These are phyloP conservation scores for Brachionichthys hirsutus DNA, from an alignment of 2,113 vertebrate genomes.

Conservation along the genomic window DNA sequence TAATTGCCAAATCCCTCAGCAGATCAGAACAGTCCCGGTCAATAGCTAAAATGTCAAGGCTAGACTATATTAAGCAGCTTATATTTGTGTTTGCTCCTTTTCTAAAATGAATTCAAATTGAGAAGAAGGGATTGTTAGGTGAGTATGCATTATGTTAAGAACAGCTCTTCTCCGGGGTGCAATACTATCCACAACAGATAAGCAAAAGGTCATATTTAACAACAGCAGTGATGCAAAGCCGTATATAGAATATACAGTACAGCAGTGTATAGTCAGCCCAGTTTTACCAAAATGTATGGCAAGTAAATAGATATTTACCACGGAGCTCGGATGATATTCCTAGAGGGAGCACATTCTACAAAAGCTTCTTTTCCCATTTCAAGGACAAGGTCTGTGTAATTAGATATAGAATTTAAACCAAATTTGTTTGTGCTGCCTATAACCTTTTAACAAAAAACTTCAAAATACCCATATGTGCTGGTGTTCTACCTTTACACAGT, in stretches of 20 bases:
- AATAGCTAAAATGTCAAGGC: too few species aligned
- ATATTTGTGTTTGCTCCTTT: too few species aligned
- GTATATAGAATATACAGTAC: too few species aligned
- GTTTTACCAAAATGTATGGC: not conserved
- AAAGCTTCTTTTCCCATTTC: constrained; percentile 9
- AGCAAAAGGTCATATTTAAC: constrained; percentile 6
- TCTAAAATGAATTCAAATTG: not conserved
- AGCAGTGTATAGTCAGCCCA: not conserved
- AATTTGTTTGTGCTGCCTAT: not conserved
- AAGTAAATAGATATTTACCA: not conserved
- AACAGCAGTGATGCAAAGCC: too few species aligned
- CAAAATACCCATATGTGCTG: too few species aligned
- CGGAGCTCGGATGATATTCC: constrained; percentile 1
- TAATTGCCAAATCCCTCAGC: too few species aligned
- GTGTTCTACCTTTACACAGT: too few species aligned
- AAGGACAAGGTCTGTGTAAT: constrained; percentile 7
- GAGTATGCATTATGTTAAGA: not conserved
- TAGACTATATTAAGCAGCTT: too few species aligned
- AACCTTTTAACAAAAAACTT: too few species aligned
- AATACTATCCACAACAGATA: not conserved
- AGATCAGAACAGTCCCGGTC: too few species aligned
- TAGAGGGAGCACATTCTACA: not conserved
- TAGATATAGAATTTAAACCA: constrained; percentile 2
- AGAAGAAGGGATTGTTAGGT: not conserved
- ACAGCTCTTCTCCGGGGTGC: not conserved